These are phyloP conservation scores for Plodia interpunctella DNA, from an alignment of 1,140 invertebrate species.

Conservation along the genomic window DNA sequence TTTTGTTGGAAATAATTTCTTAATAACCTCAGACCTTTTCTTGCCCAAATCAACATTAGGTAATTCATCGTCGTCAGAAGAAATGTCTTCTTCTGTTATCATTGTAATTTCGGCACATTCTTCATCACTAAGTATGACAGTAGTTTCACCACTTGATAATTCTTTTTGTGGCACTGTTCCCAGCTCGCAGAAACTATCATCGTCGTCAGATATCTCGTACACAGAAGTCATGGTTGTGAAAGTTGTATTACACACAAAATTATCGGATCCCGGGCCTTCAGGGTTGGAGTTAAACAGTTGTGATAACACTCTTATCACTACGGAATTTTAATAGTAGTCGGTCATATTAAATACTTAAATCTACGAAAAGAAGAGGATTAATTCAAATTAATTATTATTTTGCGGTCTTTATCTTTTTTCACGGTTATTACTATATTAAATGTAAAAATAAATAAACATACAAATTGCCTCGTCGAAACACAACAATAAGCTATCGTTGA, in stretches of 20 bases:
- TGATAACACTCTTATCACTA: neutral
- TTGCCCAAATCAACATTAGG: constrained; percentile 19
- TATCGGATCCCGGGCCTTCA: constrained; percentile 11
- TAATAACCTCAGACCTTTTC: constrained; percentile 30
- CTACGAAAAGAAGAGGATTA: no score
- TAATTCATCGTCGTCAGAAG: constrained; percentile 29
- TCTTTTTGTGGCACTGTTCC: constrained; percentile 7
- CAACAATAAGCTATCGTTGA: no score
- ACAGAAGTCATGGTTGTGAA: constrained; percentile 26
- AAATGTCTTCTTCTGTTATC: constrained; percentile 15
- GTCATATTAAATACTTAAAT: no score
- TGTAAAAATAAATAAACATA: no score
- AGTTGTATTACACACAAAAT: neutral
- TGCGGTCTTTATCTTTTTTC: no score
- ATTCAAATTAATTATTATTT: no score
- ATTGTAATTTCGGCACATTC: constrained; percentile 14
- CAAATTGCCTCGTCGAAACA: no score
- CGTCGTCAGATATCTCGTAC: constrained; percentile 48
- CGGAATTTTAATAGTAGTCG: no score
- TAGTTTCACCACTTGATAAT: constrained; percentile 10
- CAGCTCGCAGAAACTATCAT: constrained; percentile 35
- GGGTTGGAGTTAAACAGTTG: neutral
- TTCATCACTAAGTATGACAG: constrained; percentile 29
- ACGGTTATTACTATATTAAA: no score
- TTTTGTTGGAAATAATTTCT: constrained; percentile 35